Evolutionary conservation across 2,888 invertebrate genomes (phyloP), one percentile per base, ranked within the genome.

Genomic region (Strigamia maritima): DNA sequence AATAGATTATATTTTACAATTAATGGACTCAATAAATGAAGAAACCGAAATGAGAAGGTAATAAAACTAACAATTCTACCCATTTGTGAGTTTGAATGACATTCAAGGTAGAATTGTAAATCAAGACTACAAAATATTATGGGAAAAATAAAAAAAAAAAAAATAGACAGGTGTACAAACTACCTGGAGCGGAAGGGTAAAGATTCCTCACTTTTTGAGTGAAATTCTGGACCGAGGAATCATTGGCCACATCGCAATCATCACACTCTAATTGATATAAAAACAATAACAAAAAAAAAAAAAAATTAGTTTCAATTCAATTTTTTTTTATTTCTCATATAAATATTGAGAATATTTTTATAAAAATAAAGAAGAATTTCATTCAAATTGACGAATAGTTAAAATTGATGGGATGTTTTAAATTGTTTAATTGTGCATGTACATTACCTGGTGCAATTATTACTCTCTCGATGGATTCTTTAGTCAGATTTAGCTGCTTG

Each of bases 141-240:
- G 49, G 16, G 8, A 49, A 4, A 8, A 49, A 49, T n/a, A 49
- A 4, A 8, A 8, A 49, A 10, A 19, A 49, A 49, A 4, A 16
- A 49, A 49, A 14, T 10, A 14, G 16, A 49, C 4, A 49, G 19
- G 14, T 49, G n/a, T 49, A 14, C 3, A 49, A 49, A 16, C 49
- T 49, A 49, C 49, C 49, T 49, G 14, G n/a, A 19, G 4, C 16
- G 19, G 76, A 28, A 35, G 76, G 76, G 76, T 31, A 76, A 35
- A 76, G 22, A 35, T 35, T 31, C 76, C 35, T 76, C 76, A 76
- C 35, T 76, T 76, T 76, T 26, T 76, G 26, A 76, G 76, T 31
- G 38, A 35, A 76, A 76, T 76, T 76, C 35, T 14, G 16, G 49
- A 19, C 19, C 8, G 49, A 10, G 6, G 49, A n/a, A 49, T 49